Base-by-base conservation (phyloP, 1,140 invertebrate species). In the Bicyclus anynana region DNA sequence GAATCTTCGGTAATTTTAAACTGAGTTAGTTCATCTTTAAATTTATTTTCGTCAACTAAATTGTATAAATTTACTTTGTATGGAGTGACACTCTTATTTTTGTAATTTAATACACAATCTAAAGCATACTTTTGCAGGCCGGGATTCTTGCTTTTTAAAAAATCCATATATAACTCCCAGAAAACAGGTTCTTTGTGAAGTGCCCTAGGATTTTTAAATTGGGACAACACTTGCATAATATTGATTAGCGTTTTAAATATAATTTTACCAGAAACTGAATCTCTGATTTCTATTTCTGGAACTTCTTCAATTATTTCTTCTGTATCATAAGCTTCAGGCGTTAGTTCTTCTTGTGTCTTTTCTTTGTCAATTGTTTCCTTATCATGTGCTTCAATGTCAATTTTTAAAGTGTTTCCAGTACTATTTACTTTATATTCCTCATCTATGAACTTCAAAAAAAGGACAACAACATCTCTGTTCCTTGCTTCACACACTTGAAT, bases 71-170 rank as follows among this genome's bases (percentile, higher is more conserved):
- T 91, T 14, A 93, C 92, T 76, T 92, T 95, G 70, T 98, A 98
- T 2, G 95, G 93, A 0, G 87, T 77, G 5, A 98, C 62, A 59
- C 76, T 71, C 68, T 95, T 94, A 42, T 93, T 91, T 75, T 95
- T 97, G 77, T 97, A 98, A 3, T 93, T 93, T 53, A 96, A 89
- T 3, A 98, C 74, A 82, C 96, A 98, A 72, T 95, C 94, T 40
- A 98, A 88, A 0, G 96, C 94, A 52, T 92, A 90, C 77, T 95
- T 96, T 79, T 98, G 97, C 29, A 98, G 88, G 5, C 93, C 91
- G 0, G 91, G 69, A 85, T 95, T 95, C 69, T 93, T 94, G 51
- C 96, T 93, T 35, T 92, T 91, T 5, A 99, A 77, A 40, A 98
- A 90, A 67, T 97, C 93, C 62, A 94, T 84, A 74, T 94, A 97